phyloP scores from a whole-genome alignment of 2,113 vertebrate species.

The Gymnarchus niloticus region DNA sequence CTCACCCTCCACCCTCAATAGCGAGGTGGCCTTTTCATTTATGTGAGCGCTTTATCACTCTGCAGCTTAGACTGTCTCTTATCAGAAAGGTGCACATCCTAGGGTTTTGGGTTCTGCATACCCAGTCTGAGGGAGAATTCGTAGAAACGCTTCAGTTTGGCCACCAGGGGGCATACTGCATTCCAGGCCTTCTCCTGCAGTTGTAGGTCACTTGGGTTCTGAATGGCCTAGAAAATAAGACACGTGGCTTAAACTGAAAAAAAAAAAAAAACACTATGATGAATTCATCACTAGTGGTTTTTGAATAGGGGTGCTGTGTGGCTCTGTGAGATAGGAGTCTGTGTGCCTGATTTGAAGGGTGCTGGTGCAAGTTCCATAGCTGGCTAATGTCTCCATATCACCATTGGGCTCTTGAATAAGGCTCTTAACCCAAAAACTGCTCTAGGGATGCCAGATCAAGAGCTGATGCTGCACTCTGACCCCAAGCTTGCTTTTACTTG shows the following conservation, averaged over 20 bases:
- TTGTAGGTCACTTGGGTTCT: constrained; percentile 79
- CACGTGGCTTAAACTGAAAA: not conserved
- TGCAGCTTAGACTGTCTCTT: not conserved
- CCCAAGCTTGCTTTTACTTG: too few species aligned
- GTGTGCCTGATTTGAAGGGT: too few species aligned
- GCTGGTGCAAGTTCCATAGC: too few species aligned
- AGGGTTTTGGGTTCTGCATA: constrained; percentile 53
- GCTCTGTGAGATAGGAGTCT: too few species aligned
- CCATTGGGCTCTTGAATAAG: too few species aligned
- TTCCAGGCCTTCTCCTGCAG: constrained; percentile 88
- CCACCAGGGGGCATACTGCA: constrained; percentile 84
- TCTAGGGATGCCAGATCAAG: too few species aligned
- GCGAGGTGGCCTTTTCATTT: too few species aligned
- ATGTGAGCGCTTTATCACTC: not conserved
- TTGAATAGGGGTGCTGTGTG: not conserved
- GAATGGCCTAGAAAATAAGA: constrained; percentile 70
- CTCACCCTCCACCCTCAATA: not conserved
- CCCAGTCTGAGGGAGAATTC: constrained; percentile 86
- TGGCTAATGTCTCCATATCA: too few species aligned
- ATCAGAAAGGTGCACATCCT: not conserved
- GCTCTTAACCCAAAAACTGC: too few species aligned
- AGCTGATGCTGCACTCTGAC: too few species aligned
- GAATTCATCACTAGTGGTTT: not conserved
- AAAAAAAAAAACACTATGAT: not conserved
- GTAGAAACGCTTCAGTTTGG: constrained; percentile 86